Evolutionary conservation across 1,140 invertebrate species (phyloP), one percentile per base, ranked within the genome.

Genomic region (Alviniconcha marisindica): DNA sequence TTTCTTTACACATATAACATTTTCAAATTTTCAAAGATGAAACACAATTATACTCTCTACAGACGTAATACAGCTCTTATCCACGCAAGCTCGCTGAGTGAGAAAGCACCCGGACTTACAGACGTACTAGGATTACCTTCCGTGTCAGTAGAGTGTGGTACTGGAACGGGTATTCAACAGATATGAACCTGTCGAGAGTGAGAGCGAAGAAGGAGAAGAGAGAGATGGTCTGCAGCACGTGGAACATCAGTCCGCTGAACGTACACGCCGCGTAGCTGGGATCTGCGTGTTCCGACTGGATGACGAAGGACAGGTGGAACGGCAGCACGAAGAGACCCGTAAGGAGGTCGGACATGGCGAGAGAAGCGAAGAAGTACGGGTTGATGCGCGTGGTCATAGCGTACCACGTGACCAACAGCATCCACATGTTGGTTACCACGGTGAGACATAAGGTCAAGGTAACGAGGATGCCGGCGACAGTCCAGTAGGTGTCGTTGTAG

Each of bases 141-240:
- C 28, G 36, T 12, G 73, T 76, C 24, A 76, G 7, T 42, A 48
- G 14, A 15, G 3, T 31, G 24, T 40, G 44, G 73, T 76, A 76
- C 42, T 36, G 24, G 7, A 76, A 42, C 24, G 73, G 73, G 28
- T 21, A 76, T 12, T 48, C 44, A n/a, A 76, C 51, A 42, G 73
- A 76, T 7, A 76, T 3, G 4, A 76, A 31, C 5, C 73, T 40
- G 44, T 76, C 73, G 4, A 76, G 73, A 42, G 42, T 76, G 24
- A 76, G 73, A 2, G 73, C 73, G 73, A 76, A 74, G 73, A 76
- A 76, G 18, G 73, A 76, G 44, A 51, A 76, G 40, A 76, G 73
- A 5, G 73, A 76, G 42, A 76, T 51, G 73, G 73, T 76, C 42
- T 76, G 73, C 73, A 76, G 28, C 42, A 76, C 51, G 73, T 76